Conservation (phyloP, 2,797 vertebrate genomes). For the Pempheris klunzingeri region DNA sequence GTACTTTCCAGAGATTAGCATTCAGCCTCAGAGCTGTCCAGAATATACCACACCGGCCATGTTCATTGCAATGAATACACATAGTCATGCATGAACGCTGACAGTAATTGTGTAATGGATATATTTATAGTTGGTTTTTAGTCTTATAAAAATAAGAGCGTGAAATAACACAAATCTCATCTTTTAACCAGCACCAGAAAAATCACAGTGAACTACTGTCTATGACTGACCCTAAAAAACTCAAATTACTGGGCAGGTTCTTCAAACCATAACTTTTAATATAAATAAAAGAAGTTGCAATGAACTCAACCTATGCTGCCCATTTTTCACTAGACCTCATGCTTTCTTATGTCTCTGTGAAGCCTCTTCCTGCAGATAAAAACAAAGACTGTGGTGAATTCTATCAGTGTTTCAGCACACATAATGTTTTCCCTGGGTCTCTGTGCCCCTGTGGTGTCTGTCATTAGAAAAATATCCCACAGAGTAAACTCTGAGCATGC, state of each 20-base stretch:
- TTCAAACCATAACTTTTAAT: not conserved
- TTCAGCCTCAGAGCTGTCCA: not conserved
- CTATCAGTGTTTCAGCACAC: constrained; percentile 6
- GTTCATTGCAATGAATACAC: not conserved
- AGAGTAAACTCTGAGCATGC: constrained; percentile 7
- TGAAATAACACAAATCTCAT: not conserved
- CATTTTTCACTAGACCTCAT: too few species aligned
- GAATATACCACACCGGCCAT: not conserved
- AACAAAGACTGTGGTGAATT: constrained; percentile 12
- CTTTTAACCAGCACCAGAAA: not conserved
- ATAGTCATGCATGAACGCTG: not conserved
- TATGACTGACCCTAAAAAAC: not conserved
- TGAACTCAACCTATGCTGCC: not conserved
- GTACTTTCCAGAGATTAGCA: not conserved
- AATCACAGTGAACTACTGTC: not conserved
- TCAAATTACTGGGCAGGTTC: not conserved
- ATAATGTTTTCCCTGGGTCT: not conserved
- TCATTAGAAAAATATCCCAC: constrained; percentile 32
- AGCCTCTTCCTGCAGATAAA: not conserved
- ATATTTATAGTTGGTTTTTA: not conserved
- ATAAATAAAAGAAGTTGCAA: not conserved
- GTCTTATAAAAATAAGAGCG: not conserved
- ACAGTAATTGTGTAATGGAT: not conserved
- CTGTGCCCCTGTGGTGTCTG: constrained; percentile 8
- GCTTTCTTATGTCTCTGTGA: not conserved